phyloP scores from a whole-genome alignment of 2,797 vertebrate species.

The Malurus splendens region DNA sequence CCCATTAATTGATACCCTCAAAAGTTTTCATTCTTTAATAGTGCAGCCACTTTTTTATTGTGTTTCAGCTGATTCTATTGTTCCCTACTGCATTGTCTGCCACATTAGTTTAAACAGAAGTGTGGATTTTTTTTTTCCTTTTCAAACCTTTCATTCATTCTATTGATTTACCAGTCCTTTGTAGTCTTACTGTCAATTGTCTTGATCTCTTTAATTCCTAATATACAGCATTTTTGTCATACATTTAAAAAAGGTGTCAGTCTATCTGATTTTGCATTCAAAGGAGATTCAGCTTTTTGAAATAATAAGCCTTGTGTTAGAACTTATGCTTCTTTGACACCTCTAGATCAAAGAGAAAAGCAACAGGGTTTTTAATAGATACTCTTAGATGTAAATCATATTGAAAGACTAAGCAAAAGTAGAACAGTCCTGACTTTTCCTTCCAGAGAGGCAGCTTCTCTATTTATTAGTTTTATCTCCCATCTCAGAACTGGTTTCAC shows the following conservation, averaged over 20 bases:
- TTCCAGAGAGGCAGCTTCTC: not conserved
- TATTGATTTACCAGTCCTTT: conserved; percentile 46
- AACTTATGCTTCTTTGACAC: conserved; percentile 43
- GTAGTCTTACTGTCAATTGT: conserved; percentile 50
- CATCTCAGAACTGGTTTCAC: not conserved
- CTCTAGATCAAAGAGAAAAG: conserved; percentile 56
- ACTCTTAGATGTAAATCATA: conserved; percentile 29
- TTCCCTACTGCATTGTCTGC: not conserved
- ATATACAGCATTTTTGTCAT: conserved; percentile 50
- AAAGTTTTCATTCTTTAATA: not conserved
- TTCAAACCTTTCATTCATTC: not conserved
- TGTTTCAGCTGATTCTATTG: not conserved
- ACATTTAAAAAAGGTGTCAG: conserved; percentile 39
- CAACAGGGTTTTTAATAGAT: conserved; percentile 44
- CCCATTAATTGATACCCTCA: not conserved
- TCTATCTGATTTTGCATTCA: conserved; percentile 47
- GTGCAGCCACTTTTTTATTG: not conserved
- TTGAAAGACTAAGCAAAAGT: conserved; percentile 13
- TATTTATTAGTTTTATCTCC: not conserved
- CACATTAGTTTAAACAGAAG: not conserved
- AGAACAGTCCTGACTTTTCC: not conserved
- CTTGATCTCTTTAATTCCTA: conserved; percentile 57
- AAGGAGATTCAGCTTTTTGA: conserved; percentile 48
- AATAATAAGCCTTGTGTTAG: conserved; percentile 49
- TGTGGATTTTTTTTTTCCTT: not conserved